Evolutionary conservation across 2,113 vertebrate species (phyloP), one percentile per base, ranked within the genome.

Genomic region (Nanorana parkeri): DNA sequence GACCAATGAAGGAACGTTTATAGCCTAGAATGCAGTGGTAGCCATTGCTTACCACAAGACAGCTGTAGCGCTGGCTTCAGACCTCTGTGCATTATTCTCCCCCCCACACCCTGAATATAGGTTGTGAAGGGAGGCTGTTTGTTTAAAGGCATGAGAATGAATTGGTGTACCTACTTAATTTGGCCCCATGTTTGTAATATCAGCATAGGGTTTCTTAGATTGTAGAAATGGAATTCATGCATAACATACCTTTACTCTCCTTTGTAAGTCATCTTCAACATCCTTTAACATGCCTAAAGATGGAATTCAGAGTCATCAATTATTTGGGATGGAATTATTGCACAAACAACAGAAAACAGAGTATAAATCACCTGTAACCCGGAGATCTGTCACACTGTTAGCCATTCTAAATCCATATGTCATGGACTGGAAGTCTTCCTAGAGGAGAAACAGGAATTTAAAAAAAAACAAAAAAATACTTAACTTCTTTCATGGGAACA

Each of bases 391-490:
- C 68, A 99, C 97, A 82, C 93, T 99, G 88, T 98, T 99, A 64
- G 97, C 98, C 98, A 99, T 99, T 91, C 99, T 99, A 92, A 99
- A 99, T 84, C 98, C 97, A 0, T 99, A 99, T 3, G 97, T 99
- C 97, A 99, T 99, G 67, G 98, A 98, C 87, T 99, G 98, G 91
- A 99, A 99, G 89, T 99, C 98, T 90, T 99, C 98, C 97, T 99
- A 83, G 13, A 80, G 19, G 16, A 56, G 5, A 36, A 36, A 36
- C 5, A 3, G 8, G 32, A 5, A 6, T 36, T 36, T n/a, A n/a
- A 3, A 6, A 6, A 68, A 64, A 89, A 2, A 87, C 73, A 84
- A 56, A 83, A 80, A 71, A 79, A 68, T 77, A 72, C 24, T 83
- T n/a, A 21, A 17, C 0, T 11, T 69, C 0, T 3, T 0, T 61